Conservation (phyloP, 1,140 invertebrate species). For the Lepeophtheirus salmonis region DNA sequence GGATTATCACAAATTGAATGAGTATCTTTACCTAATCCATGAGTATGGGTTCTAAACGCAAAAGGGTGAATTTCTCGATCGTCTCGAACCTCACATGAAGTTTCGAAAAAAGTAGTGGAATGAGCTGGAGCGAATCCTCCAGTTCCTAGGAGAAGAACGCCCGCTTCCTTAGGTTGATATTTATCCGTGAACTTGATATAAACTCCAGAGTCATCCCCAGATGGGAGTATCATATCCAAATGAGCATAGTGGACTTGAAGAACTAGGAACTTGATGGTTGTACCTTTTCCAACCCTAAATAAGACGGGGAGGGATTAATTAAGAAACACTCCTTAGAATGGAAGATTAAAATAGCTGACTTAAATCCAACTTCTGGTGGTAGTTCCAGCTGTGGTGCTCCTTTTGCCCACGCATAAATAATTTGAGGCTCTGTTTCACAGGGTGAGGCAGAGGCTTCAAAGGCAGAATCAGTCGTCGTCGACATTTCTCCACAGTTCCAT, state of each 20-base stretch:
- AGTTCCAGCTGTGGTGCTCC: slow-evolving; percentile 68
- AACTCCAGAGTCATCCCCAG: slow-evolving; percentile 55
- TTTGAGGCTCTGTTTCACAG: slow-evolving; percentile 34
- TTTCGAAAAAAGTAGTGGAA: slow-evolving; percentile 61
- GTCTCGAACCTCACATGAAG: slow-evolving; percentile 57
- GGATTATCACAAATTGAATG: not conserved
- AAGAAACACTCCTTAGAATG: too few relatives aligned
- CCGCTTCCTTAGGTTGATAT: slow-evolving; percentile 54
- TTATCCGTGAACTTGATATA: slow-evolving; percentile 51
- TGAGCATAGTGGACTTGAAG: slow-evolving; percentile 81
- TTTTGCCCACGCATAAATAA: slow-evolving; percentile 91
- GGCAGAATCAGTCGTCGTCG: slow-evolving; percentile 28
- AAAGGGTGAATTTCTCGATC: slow-evolving; percentile 75
- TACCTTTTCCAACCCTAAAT: slow-evolving; percentile 33
- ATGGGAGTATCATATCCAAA: slow-evolving; percentile 18
- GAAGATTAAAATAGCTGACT: slow-evolving; percentile 35
- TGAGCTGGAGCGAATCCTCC: slow-evolving; percentile 50
- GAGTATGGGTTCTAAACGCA: slow-evolving; percentile 85
- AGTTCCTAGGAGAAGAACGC: slow-evolving; percentile 66
- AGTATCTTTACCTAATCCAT: slow-evolving; percentile 47
- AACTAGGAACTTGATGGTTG: slow-evolving; percentile 35
- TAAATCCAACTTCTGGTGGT: slow-evolving; percentile 64
- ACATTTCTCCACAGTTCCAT: slow-evolving; percentile 86
- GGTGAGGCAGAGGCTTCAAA: slow-evolving; percentile 35
- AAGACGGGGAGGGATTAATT: slow-evolving; percentile 43